phyloP scores from a whole-genome alignment of 2,797 vertebrate species.

The Setipinna tenuifilis region DNA sequence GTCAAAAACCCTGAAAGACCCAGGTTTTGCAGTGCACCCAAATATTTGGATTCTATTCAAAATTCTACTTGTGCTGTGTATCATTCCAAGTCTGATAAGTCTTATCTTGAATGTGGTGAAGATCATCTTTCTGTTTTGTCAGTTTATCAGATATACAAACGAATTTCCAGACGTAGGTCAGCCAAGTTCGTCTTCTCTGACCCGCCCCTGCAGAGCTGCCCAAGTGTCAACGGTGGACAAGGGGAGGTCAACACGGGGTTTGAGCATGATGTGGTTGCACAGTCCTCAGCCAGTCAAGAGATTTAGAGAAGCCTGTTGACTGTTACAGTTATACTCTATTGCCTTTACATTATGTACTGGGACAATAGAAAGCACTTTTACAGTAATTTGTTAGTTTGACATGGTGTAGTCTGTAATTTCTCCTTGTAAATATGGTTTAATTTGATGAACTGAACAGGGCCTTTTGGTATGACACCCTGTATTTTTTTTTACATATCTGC shows the following conservation, averaged over 20 bases:
- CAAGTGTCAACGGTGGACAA: constrained; percentile 23
- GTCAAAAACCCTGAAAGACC: background rate
- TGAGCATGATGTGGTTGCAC: constrained; percentile 34
- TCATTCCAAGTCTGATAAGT: background rate
- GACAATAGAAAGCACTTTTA: no score
- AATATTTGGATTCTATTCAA: background rate
- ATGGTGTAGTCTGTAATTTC: background rate
- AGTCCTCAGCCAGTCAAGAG: background rate
- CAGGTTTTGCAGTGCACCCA: background rate
- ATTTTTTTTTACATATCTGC: background rate
- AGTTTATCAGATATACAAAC: constrained; percentile 58
- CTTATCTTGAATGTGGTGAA: background rate
- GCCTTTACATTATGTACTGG: background rate
- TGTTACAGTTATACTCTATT: background rate
- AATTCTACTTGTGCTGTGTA: background rate
- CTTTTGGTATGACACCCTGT: background rate
- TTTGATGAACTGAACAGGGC: background rate
- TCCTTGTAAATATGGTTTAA: background rate
- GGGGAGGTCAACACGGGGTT: constrained; percentile 44
- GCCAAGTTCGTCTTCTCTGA: constrained; percentile 3
- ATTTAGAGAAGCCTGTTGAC: background rate
- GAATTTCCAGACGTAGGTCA: constrained; percentile 3
- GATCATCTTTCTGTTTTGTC: background rate
- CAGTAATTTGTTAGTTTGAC: background rate
- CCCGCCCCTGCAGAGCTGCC: constrained; percentile 10